phyloP scores from a whole-genome alignment of 2,888 invertebrate species.

The Conops quadrifasciatus region DNA sequence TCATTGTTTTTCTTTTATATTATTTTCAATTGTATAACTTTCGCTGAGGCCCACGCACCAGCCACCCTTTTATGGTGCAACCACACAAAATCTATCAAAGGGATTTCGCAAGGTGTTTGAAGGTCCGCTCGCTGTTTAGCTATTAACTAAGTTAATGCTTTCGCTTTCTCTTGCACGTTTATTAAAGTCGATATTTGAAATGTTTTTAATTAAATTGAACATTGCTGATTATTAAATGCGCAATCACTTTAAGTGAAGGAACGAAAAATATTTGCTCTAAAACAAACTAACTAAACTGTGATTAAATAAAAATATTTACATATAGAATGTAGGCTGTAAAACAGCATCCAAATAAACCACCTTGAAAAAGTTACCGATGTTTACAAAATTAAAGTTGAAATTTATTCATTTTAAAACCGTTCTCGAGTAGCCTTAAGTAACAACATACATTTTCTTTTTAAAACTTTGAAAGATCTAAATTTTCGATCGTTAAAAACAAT shows the following conservation, averaged over 20 bases:
- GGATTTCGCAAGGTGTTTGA: too few species aligned
- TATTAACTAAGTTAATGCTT: neutral
- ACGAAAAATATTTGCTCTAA: slow-evolving; percentile 10
- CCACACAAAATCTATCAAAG: too few species aligned
- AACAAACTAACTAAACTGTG: slow-evolving; percentile 30
- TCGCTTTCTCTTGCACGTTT: neutral
- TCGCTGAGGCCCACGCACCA: slow-evolving; percentile 48
- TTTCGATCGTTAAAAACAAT: neutral
- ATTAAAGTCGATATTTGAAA: neutral
- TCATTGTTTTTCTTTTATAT: slow-evolving; percentile 60
- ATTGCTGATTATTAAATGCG: neutral
- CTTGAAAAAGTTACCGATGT: neutral
- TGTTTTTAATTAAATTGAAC: neutral
- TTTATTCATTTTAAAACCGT: neutral
- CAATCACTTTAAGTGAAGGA: neutral
- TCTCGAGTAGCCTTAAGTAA: neutral
- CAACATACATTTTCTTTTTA: neutral
- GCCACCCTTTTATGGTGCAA: too few species aligned
- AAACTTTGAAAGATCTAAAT: neutral
- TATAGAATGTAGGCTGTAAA: slow-evolving; percentile 10
- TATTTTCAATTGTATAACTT: slow-evolving; percentile 63
- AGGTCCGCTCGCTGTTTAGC: neutral
- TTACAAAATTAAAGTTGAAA: neutral
- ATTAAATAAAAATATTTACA: slow-evolving; percentile 18
- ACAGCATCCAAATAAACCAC: slow-evolving; percentile 3